Percentiles rank a stretch among this genome's conserved stretches.
phyloP scores from a whole-genome alignment of 1,140 invertebrate species.

The Zaprionus taronus region DNA sequence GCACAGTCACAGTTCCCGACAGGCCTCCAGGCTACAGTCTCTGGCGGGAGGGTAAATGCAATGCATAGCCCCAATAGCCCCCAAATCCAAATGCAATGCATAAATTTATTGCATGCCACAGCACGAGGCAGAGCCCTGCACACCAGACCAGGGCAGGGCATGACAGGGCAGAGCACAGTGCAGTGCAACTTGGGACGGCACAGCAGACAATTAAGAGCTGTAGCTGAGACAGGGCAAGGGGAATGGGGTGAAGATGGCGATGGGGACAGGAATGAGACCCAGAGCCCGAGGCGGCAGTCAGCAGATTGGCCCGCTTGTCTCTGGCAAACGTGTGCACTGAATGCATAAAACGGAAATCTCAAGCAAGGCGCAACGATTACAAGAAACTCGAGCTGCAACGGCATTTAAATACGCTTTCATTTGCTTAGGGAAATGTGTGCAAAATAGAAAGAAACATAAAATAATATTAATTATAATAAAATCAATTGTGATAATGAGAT shows the following conservation, averaged over 20 bases:
- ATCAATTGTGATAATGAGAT: neutral
- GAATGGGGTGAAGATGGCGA: neutral
- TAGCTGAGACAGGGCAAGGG: neutral
- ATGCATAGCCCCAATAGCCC: slow-evolving; percentile 45
- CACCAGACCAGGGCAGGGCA: slow-evolving; percentile 8
- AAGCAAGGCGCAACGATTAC: slow-evolving; percentile 34
- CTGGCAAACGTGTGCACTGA: slow-evolving; percentile 69
- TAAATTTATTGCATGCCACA: slow-evolving; percentile 73
- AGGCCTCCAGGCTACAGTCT: slow-evolving; percentile 12
- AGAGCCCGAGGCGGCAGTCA: slow-evolving; percentile 25
- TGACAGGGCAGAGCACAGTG: slow-evolving; percentile 18
- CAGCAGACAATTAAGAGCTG: slow-evolving; percentile 73
- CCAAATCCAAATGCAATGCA: slow-evolving; percentile 74
- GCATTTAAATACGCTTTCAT: slow-evolving; percentile 42
- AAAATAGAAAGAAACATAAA: neutral
- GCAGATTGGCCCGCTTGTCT: slow-evolving; percentile 74
- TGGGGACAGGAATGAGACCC: neutral
- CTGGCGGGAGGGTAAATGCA: slow-evolving; percentile 31
- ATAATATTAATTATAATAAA: neutral
- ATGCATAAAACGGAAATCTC: slow-evolving; percentile 77
- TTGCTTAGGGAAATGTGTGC: neutral
- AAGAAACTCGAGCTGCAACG: neutral
- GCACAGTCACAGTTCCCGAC: slow-evolving; percentile 13
- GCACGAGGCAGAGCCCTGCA: slow-evolving; percentile 14
- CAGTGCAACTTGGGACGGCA: neutral